phyloP scores from a whole-genome alignment of 2,797 vertebrate species.

The Taeniopygia guttata region DNA sequence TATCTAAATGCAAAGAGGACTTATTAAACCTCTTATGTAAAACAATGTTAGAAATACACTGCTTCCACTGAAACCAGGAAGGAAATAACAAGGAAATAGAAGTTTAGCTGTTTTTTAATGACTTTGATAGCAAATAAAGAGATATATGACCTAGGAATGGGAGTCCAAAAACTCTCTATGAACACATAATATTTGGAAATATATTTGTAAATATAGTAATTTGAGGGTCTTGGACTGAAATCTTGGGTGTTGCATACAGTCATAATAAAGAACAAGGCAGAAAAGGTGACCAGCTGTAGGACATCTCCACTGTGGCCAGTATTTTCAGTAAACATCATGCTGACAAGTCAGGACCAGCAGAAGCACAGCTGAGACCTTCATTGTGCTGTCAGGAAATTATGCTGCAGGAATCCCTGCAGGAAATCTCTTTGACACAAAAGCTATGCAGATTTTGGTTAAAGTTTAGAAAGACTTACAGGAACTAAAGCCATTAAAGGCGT shows the following conservation, averaged over 20 bases:
- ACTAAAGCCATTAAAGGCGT: neutral
- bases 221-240: neutral
- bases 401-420: neutral
- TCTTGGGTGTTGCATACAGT: neutral
- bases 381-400: neutral
- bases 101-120: neutral
- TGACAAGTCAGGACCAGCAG: neutral
- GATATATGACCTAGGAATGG: neutral
- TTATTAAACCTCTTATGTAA: neutral
- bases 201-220: neutral
- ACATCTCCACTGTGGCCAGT: neutral
- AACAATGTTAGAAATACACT: neutral
- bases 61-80: neutral
- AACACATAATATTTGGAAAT: neutral
- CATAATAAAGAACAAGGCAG: neutral
- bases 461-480: neutral
- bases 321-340: neutral
- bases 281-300: neutral
- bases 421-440: neutral
- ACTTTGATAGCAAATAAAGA: neutral
- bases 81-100: neutral
- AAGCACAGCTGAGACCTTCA: neutral
- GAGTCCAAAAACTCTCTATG: neutral
- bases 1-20: neutral
- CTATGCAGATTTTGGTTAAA: neutral